A percentile compares a stretch with the other conserved stretches of the same genome.
phyloP scores from a whole-genome alignment of 2,797 vertebrate genomes.

The Hippocampus kuda region DNA sequence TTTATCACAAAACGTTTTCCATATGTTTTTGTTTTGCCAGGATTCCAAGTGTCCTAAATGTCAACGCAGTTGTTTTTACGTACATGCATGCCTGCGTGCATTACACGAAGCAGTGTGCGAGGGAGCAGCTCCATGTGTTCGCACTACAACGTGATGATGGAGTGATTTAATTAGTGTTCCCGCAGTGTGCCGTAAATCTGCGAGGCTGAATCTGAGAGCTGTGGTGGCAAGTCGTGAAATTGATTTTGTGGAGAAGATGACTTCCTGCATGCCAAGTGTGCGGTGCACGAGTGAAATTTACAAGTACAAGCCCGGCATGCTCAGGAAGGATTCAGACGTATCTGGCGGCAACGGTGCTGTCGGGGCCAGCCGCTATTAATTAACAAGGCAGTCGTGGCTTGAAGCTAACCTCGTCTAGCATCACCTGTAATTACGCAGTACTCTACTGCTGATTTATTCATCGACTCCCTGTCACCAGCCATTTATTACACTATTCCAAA shows the following conservation, averaged over 20 bases:
- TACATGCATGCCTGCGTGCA: background rate
- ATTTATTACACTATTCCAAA: background rate
- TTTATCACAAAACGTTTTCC: no score
- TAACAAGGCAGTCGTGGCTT: background rate
- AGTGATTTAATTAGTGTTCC: background rate
- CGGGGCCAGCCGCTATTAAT: background rate
- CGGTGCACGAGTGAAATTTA: background rate
- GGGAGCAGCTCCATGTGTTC: background rate
- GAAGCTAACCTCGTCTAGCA: background rate
- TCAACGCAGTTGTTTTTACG: background rate
- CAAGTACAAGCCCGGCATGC: background rate
- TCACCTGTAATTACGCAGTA: background rate
- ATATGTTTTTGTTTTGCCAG: background rate
- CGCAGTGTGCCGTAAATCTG: background rate
- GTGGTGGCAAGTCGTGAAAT: constrained; percentile 2
- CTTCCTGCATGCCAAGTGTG: background rate
- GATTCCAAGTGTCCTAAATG: background rate
- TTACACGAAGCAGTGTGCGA: background rate
- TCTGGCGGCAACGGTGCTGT: background rate
- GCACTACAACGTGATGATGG: background rate
- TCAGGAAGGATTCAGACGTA: background rate
- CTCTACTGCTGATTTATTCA: background rate
- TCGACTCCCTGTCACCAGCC: background rate
- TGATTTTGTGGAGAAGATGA: constrained; percentile 2
- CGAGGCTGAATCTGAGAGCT: background rate